Evolutionary conservation across 2,888 invertebrate species (phyloP), one percentile per base, ranked within the genome.

Genomic region (Homarus gammarus): DNA sequence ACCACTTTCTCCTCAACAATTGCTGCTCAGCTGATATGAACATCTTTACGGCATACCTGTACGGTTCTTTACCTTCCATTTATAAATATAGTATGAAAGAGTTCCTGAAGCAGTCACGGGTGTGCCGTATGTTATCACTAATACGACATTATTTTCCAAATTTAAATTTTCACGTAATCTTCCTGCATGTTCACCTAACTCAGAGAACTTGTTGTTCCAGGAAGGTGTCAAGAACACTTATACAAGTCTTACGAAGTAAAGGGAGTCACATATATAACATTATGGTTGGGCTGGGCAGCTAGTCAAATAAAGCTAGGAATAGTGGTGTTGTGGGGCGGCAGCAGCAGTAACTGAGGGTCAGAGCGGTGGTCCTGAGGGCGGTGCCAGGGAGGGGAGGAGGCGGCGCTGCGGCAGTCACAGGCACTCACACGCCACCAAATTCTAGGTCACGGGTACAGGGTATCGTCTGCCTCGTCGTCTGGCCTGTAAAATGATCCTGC

Each of bases 381-480:
- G 82, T 83, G 82, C 68, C 44, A 44, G 82, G 82, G 82, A 31
- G 56, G 36, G 15, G 10, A 10, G 36, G n/a, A 38, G 82, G 68
- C 79, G 6, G 6, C 64, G 64, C 40, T 36, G 83, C 72, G 31
- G 83, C 83, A 40, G 27, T 68, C 68, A 38, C 44, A 70, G 70
- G 72, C 70, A 44, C 83, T 72, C 83, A n/a, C 75, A 75, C 44
- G 49, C 44, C 83, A 31, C 44, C 44, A 49, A 51, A 83, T 83
- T 83, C 83, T 83, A 72, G 83, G 83, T 83, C 83, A 83, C 72
- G 83, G 72, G 83, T 83, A 72, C 83, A 49, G 64, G 49, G 83
- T 83, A 83, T 83, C 70, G 70, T 72, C 70, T 83, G 70, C 72
- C 70, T 27, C 51, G 33, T 70, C 33, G 72, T 72, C 70, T 83